Base-by-base conservation (phyloP, 2,113 vertebrate species). In the Amphilophus citrinellus region DNA sequence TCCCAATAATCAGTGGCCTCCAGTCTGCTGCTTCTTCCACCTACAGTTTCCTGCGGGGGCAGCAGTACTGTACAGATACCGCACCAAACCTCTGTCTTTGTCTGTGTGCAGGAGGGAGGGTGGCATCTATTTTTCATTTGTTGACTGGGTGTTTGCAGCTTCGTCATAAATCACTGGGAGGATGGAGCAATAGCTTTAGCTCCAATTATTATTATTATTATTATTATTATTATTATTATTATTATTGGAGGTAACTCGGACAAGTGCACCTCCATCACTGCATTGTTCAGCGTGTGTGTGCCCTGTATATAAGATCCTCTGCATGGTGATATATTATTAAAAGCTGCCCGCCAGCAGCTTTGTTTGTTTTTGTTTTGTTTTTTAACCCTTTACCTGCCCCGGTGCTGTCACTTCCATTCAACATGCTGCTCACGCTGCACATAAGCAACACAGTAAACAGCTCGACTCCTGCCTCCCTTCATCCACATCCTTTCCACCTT, bases 21-120 rank as follows among this genome's bases (percentile, higher is more conserved):
- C 89, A 88, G 92, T 93, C 92, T 91, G 89, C 90, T 88, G 89
- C 92, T 93, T 85, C 87, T 89, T 88, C 91, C 87, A 83, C 93
- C 91, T 91, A 85, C 94, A 84, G 88, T 65, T 92, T 95, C 92
- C 91, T 94, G 92, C 76, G 91, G 93, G 87, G 92, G 93, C 88
- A 88, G 89, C 91, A 79, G 61, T 18, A 53, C 82, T 62, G 73
- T 78, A 84, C 88, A 75, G 84, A 92, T 87, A 87, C 62, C 24
- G 47, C 78, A 59, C 71, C 82, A 37, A 83, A 84, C 84, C 77
- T 56, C 82, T 90, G 89, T 84, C 66, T 84, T n/a, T 83, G 62
- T 91, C 24, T 89, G 35, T 85, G 60, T 83, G 80, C 13, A 56
- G 66, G 60, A 84, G 68, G 30, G 32, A 66, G 68, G 35, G 59